Base-by-base conservation (phyloP, 1,140 invertebrate species). In the Geopemphigus sp. region DNA sequence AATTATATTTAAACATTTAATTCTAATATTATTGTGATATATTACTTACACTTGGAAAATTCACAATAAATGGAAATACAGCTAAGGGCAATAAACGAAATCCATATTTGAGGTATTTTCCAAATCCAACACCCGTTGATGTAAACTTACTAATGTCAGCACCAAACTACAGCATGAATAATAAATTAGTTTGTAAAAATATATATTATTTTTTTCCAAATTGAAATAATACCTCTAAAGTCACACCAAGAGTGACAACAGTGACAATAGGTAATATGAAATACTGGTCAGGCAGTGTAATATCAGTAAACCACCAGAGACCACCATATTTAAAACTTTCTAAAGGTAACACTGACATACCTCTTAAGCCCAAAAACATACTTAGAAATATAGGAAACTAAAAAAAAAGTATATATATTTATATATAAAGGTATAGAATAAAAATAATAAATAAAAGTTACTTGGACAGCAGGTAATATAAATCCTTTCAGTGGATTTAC, bases 311-410 rank as follows among this genome's bases (percentile, higher is more conserved):
- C 97, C 97, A 99, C 73, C 88, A 91, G 0, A 96, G 81, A 5
- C 98, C 98, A n/a, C 97, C 97, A 26, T 88, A 86, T 81, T 90
- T 90, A 88, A 99, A 88, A 85, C 94, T 95, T 78, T 94, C 93
- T 15, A 98, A 91, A 2, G 95, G 96, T 14, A 91, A 87, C 83
- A 91, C 92, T 0, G 95, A 90, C 95, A 98, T 97, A 82, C 86
- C 84, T 84, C 93, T 88, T 15, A 98, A 85, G 0, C 90, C 94
- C 84, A 94, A 87, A 84, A 97, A 98, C 84, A 96, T 93, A 11
- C 95, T 96, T 56, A 98, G 86, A 85, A 98, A 98, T 10, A 98
- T 84, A 0, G 96, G 95, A 14, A 92, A 87, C 92, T 94, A 84
- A 45, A 88, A 80, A 83, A 83, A 82, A 70, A 57, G 80, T 81